Base-by-base conservation (phyloP, 2,797 vertebrate genomes). In the Platalea minor region DNA sequence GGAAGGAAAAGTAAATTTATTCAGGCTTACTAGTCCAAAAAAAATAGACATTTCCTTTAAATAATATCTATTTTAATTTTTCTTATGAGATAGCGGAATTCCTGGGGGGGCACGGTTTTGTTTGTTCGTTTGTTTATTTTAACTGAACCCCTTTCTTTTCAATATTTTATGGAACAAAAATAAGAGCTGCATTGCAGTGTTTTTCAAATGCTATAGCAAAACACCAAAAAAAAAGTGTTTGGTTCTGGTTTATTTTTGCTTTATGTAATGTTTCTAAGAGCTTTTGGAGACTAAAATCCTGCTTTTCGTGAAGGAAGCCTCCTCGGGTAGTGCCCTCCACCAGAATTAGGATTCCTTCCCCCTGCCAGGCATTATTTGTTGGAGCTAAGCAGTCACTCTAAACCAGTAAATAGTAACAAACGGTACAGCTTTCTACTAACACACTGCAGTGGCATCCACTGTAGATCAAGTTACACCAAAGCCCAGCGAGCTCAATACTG, bases 151-250 rank as follows among this genome's bases (percentile, higher is more conserved):
- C 12, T 69, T 45, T 67, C 60, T 74, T 89, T 28, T 25, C 56
- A 64, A 6, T 21, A n/a, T 28, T 80, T 81, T 29, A 57, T 0
- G 6, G 43, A 90, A 61, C 37, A 54, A 65, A 78, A 88, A 7
- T 53, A 54, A 88, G 84, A 96, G 64, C 94, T 96, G 96, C 96
- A 96, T 84, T 96, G 95, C 89, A 95, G 94, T 57, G 68, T 43
- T 95, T 89, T 54, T 18, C 48, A 83, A 85, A 84, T 3, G 51
- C 56, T 53, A 15, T 4, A 50, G 57, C 59, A 75, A 93, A 95
- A 56, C 59, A 76, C 16, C 13, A 5, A 11, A 13, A 23, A 24
- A 24, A 21, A 56, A 24, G 37, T n/a, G 20, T 2, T 41, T 39
- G 12, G 17, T 68, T 61, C 51, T 43, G 41, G 53, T 65, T 76